phyloP scores from a whole-genome alignment of 2,113 vertebrate species.

The Apus apus region DNA sequence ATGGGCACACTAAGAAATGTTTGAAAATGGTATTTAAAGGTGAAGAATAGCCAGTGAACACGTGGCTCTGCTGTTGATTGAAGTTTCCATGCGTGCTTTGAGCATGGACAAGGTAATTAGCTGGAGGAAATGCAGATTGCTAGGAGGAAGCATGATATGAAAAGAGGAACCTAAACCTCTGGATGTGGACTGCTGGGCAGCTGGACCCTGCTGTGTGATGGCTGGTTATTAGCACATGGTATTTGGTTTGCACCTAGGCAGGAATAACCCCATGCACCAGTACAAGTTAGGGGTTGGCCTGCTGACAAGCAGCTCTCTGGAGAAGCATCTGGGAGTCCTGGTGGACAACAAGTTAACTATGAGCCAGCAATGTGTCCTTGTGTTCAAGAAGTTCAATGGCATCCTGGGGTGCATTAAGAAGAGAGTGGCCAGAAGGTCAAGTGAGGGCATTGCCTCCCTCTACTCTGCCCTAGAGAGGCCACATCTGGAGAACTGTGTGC shows the following conservation, averaged over 20 bases:
- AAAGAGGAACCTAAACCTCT: background rate
- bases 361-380: too few species aligned
- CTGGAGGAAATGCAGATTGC: background rate
- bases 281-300: too few species aligned
- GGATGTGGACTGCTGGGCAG: background rate
- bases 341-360: too few species aligned
- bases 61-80: background rate
- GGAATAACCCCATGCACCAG: too few species aligned
- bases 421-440: too few species aligned
- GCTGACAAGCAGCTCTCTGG: too few species aligned
- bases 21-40: background rate
- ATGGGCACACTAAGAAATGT: background rate
- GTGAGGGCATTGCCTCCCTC: too few species aligned
- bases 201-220: background rate
- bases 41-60: background rate
- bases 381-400: too few species aligned
- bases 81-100: background rate
- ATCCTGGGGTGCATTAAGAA: too few species aligned
- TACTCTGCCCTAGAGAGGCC: too few species aligned
- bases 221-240: background rate
- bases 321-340: too few species aligned
- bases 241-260: background rate
- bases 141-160: background rate
- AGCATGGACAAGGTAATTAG: background rate
- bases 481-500: too few species aligned